These are phyloP conservation scores for Neosilurus mollespiculum DNA, from an alignment of 2,797 vertebrate genomes.

Conservation along the genomic window DNA sequence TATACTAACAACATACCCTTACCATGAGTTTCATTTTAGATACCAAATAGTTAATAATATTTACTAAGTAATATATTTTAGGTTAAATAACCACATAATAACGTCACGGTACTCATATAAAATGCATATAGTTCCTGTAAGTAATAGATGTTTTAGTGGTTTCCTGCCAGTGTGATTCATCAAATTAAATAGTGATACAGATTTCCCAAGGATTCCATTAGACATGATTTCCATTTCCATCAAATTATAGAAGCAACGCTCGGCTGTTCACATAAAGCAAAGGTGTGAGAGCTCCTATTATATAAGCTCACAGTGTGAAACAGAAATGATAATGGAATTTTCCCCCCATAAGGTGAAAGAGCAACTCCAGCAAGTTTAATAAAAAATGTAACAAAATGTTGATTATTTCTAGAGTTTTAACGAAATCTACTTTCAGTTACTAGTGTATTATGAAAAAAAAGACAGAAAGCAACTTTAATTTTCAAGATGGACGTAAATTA, in stretches of 20 bases:
- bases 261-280: neutral
- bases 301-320: conserved; percentile 11
- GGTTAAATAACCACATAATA: neutral
- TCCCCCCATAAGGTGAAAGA: neutral
- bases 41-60: neutral
- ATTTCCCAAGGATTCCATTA: conserved; percentile 57
- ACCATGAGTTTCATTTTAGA: neutral
- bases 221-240: conserved; percentile 33
- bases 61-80: neutral
- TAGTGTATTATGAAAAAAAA: neutral
- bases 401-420: neutral
- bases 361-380: neutral
- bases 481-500: no score
- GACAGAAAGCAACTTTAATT: neutral
- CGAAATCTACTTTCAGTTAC: neutral
- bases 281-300: neutral
- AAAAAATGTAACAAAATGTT: neutral
- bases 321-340: conserved; percentile 20
- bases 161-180: conserved; percentile 15
- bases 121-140: neutral
- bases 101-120: neutral
- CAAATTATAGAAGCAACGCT: conserved; percentile 9
- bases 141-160: neutral
- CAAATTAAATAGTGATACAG: conserved; percentile 36
- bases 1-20: neutral